Evolutionary conservation across 2,888 invertebrate species (phyloP), one percentile per base, ranked within the genome.

Genomic region (Oscheius sp.): DNA sequence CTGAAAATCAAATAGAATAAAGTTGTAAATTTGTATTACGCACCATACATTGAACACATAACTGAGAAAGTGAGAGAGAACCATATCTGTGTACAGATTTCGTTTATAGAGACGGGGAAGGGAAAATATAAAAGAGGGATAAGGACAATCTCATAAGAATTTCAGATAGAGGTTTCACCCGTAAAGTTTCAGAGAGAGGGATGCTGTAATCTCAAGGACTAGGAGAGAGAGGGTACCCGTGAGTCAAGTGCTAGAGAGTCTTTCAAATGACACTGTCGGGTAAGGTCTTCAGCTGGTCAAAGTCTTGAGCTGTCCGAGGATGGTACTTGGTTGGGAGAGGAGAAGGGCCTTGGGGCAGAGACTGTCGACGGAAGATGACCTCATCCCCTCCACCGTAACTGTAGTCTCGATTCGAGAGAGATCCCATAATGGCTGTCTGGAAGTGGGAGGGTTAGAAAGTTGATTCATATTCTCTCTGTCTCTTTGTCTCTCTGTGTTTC

Each of bases 371-470:
- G 55, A 57, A 50, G 33, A 48, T 35, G n/a, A 74, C 66, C 32
- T 58, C 71, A 33, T 74, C 68, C 11, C 76, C 77, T 33, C 76
- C 77, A 13, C 75, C 65, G 47, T 68, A 76, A 7, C 78, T 75
- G 57, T 82, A 80, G 48, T 80, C 79, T 2, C 81, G 76, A 35
- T 74, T 76, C 2, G 78, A 77, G 13, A 76, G 66, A 5, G 79
- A 79, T 10, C 77, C 77, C 73, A 79, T 53, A 13, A 74, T 74
- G 2, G 74, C 68, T 3, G 47, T 58, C 74, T 74, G 50, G 33
- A 74, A 63, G 2, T 7, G 21, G 10, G 9, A 10, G 29, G 13
- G 11, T 59, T 35, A 9, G n/a, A 59, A 59, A 29, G 5, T 35
- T 59, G 21, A 33, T 9, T 11, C 33, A 59, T 2, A 59, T 1